These are phyloP conservation scores for Charina bottae DNA, from an alignment of 2,113 vertebrate species.

Conservation along the genomic window DNA sequence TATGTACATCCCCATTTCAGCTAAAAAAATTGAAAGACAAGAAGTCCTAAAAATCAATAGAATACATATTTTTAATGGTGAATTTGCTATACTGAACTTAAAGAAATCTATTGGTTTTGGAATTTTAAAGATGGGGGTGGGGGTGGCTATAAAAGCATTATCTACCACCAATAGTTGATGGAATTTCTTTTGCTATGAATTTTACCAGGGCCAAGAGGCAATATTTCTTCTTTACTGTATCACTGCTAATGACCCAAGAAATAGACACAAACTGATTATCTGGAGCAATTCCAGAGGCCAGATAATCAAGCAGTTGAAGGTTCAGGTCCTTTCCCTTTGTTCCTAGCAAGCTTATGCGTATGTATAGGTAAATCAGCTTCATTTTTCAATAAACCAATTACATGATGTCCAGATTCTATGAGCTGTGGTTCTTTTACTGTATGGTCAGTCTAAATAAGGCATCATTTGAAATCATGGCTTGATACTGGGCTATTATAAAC, in stretches of 20 bases:
- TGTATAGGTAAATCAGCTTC: not conserved
- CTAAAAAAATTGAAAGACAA: not conserved
- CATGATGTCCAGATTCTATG: not conserved
- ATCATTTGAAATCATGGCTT: not conserved
- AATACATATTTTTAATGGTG: not conserved
- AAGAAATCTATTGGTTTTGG: not conserved
- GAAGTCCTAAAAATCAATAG: not conserved
- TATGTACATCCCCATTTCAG: not conserved
- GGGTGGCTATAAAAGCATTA: not conserved
- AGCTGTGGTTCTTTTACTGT: too few relatives aligned
- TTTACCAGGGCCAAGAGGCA: not conserved
- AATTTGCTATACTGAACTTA: not conserved
- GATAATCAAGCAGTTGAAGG: not conserved
- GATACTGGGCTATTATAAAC: not conserved
- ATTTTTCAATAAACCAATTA: not conserved
- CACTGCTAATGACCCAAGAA: not conserved
- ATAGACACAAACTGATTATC: not conserved
- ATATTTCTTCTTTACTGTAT: not conserved
- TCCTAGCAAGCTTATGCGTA: not conserved
- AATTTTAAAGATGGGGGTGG: not conserved
- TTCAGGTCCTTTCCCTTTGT: too few relatives aligned
- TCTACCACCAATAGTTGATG: not conserved
- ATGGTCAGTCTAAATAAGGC: not conserved
- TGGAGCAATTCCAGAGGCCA: not conserved
- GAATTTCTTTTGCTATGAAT: not conserved